Evolutionary conservation across 2,888 invertebrate species (phyloP).

Genomic region (Oxystoma pomonae): DNA sequence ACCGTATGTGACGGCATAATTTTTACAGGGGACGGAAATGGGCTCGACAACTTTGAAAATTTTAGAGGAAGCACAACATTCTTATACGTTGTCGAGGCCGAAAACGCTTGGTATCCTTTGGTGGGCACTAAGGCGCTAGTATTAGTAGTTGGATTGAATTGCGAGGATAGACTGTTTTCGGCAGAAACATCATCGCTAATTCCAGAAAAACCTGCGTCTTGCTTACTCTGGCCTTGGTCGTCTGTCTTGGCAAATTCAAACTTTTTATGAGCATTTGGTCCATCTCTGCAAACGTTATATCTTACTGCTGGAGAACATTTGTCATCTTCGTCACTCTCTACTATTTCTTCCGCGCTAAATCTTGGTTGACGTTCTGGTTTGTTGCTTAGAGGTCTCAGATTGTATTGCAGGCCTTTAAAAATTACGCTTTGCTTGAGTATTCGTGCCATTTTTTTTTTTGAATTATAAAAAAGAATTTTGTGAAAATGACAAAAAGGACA

Average conservation of each 20-base stretch:
- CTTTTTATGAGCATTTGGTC: slow-evolving; percentile 16
- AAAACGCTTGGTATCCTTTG: slow-evolving; percentile 32
- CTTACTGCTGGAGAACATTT: slow-evolving; percentile 21
- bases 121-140: background rate
- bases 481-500: slow-evolving; percentile 1
- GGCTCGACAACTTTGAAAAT: slow-evolving; percentile 40
- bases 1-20: slow-evolving; percentile 42
- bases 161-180: slow-evolving; percentile 8
- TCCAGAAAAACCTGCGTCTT: slow-evolving; percentile 1
- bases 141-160: background rate
- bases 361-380: slow-evolving; percentile 15
- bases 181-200: slow-evolving; percentile 13
- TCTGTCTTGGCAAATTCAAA: slow-evolving; percentile 17
- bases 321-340: slow-evolving; percentile 18
- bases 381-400: slow-evolving; percentile 8
- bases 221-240: slow-evolving; percentile 3
- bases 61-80: slow-evolving; percentile 41
- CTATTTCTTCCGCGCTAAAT: slow-evolving; percentile 15
- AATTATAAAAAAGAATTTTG: slow-evolving; percentile 2
- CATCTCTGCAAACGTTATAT: slow-evolving; percentile 30
- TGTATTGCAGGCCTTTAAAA: background rate
- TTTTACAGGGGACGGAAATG: slow-evolving; percentile 44
- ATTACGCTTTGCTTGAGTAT: background rate
- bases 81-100: slow-evolving; percentile 39
- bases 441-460: slow-evolving; percentile 5